A percentile compares a stretch with the other conserved stretches of the same genome.
Conservation (phyloP, 2,113 vertebrate genomes). For the Rissa tridactyla region DNA sequence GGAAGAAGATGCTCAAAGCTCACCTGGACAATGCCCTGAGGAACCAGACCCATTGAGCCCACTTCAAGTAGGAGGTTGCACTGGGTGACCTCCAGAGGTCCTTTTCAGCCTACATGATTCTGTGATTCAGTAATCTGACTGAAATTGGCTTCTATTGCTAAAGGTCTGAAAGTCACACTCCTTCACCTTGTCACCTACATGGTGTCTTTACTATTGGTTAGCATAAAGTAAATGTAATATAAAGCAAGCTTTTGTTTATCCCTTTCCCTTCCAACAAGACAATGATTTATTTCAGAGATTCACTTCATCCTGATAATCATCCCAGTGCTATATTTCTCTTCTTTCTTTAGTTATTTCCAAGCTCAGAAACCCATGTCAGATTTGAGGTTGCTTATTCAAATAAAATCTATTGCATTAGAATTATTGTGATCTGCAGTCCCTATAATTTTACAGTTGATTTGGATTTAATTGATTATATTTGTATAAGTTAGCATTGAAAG, state of each 20-base stretch:
- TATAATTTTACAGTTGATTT: neutral
- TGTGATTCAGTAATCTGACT: neutral
- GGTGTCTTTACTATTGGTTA: neutral
- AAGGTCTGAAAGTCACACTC: neutral
- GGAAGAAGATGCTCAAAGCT: neutral
- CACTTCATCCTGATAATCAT: neutral
- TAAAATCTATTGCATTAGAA: neutral
- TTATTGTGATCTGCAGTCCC: neutral
- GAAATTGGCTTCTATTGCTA: neutral
- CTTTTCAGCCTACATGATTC: neutral
- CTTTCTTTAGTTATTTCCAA: neutral
- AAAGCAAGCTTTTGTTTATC: neutral
- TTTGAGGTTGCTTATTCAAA: neutral
- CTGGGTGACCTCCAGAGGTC: neutral
- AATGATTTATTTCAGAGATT: neutral
- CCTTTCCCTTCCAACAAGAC: neutral
- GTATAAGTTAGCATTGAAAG: neutral
- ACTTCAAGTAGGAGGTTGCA: neutral
- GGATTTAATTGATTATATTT: neutral
- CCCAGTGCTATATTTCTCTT: neutral
- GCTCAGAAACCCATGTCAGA: neutral
- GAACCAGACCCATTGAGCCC: neutral
- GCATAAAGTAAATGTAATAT: neutral
- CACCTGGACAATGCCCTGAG: neutral
- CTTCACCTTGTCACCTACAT: neutral